phyloP scores from a whole-genome alignment of 2,888 invertebrate species.

The Desoria tigrina region DNA sequence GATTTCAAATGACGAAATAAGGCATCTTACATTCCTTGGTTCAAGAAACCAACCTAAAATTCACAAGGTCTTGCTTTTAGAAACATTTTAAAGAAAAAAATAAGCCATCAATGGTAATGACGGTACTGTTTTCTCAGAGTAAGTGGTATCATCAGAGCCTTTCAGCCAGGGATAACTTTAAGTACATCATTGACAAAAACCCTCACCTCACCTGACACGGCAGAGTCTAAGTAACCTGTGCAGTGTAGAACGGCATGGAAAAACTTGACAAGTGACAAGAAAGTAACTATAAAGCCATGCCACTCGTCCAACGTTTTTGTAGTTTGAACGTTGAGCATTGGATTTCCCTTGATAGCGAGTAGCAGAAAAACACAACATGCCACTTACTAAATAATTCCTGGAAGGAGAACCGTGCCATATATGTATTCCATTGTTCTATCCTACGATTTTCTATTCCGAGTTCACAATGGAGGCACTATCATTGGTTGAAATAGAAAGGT shows the following conservation, averaged over 20 bases:
- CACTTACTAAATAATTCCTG: slow-evolving; percentile 17
- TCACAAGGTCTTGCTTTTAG: neutral
- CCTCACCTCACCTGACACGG: neutral
- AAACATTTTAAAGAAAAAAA: neutral
- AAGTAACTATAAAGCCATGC: neutral
- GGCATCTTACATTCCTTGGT: neutral
- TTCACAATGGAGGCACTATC: no score
- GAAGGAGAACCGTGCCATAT: neutral
- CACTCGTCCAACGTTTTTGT: no score
- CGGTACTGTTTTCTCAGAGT: slow-evolving; percentile 20
- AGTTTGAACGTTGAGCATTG: neutral
- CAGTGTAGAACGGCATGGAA: neutral
- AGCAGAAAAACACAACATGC: slow-evolving; percentile 1
- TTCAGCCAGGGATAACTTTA: slow-evolving; percentile 43
- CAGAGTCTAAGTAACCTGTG: neutral
- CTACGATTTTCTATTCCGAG: slow-evolving; percentile 3
- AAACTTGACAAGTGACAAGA: neutral
- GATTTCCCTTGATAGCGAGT: slow-evolving; percentile 8
- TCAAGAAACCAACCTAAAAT: neutral
- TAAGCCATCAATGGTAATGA: neutral
- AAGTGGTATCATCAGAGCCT: slow-evolving; percentile 23
- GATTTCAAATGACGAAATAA: neutral
- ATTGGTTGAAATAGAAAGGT: no score
- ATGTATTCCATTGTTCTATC: neutral
- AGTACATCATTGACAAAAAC: slow-evolving; percentile 30